Percentiles rank a stretch among this genome's conserved stretches.
These are phyloP conservation scores for Uromys caudimaculatus DNA, from an alignment of 2,797 vertebrate genomes.

Conservation along the genomic window DNA sequence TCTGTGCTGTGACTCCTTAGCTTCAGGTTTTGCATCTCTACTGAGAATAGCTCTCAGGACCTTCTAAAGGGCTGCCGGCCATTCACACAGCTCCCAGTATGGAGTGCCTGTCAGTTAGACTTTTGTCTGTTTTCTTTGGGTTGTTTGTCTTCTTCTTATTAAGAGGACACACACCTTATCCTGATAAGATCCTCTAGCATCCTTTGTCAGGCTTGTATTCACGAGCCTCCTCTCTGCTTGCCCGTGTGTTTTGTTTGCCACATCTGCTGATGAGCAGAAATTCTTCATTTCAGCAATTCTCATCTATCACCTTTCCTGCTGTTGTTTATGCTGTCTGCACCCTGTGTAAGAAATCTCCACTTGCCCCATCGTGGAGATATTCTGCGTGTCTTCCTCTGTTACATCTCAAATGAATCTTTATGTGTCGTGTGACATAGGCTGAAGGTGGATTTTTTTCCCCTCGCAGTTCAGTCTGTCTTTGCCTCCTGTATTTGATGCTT, in stretches of 20 bases:
- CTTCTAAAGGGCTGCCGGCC: background rate
- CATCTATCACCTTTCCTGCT: fast-evolving
- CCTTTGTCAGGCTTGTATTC: background rate
- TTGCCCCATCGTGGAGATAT: background rate
- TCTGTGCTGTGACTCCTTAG: background rate
- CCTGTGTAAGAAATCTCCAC: background rate
- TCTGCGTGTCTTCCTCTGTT: background rate
- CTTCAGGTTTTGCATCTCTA: background rate
- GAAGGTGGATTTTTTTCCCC: background rate
- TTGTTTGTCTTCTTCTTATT: background rate
- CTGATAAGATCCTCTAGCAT: background rate
- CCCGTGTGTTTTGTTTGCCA: background rate
- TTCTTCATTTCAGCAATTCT: background rate
- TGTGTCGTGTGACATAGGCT: too few species aligned
- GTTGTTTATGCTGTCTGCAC: background rate
- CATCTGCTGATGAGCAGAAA: background rate
- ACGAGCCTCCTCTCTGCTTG: background rate
- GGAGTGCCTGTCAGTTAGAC: background rate
- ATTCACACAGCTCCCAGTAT: background rate
- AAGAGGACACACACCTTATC: background rate
- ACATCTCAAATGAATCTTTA: background rate
- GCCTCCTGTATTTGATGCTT: background rate
- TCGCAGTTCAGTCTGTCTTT: background rate
- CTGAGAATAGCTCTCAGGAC: too few species aligned
- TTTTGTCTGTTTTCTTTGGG: background rate